phyloP scores from a whole-genome alignment of 2,113 vertebrate species.

The Cyanistes caeruleus region DNA sequence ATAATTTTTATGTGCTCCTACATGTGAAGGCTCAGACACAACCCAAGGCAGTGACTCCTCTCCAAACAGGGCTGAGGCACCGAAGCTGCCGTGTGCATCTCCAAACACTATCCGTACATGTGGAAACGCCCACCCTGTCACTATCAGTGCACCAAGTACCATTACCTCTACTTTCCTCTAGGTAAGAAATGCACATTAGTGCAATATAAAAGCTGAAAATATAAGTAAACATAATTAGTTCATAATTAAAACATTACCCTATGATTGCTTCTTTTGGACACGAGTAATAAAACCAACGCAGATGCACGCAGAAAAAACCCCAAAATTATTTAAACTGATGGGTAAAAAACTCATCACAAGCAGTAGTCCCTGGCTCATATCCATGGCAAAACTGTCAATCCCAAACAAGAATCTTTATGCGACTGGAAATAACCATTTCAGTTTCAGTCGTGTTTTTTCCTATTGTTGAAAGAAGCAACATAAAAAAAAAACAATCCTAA shows the following conservation, averaged over 20 bases:
- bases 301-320: background rate
- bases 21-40: background rate
- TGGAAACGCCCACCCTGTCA: background rate
- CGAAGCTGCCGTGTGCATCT: rapidly evolving
- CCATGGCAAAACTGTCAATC: background rate
- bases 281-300: background rate
- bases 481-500: background rate
- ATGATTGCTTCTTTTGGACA: background rate
- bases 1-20: background rate
- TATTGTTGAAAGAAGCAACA: background rate
- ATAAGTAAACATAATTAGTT: background rate
- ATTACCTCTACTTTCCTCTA: background rate
- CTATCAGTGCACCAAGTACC: background rate
- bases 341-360: background rate
- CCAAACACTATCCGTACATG: background rate
- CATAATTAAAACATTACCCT: background rate
- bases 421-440: background rate
- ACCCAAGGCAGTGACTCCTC: background rate
- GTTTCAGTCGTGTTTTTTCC: background rate
- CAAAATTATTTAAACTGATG: background rate
- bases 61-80: background rate
- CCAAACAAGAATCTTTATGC: background rate
- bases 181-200: background rate
- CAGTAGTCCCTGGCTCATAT: background rate
- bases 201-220: background rate